Evolutionary conservation across 2,888 invertebrate genomes (phyloP), one percentile per base, ranked within the genome.

Genomic region (Dasypolia templi): DNA sequence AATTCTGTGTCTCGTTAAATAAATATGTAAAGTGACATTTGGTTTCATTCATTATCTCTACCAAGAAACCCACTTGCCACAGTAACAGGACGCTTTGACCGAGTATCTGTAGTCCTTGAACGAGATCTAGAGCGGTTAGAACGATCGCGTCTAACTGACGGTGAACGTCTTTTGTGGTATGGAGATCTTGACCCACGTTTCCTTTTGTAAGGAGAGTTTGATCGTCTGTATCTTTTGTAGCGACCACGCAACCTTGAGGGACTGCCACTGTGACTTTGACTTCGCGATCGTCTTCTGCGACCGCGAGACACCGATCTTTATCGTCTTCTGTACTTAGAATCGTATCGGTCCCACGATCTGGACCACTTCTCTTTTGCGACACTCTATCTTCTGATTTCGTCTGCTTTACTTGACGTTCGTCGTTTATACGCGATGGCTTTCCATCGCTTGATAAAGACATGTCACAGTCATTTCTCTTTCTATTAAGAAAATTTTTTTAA

Each of bases 141-240:
- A 64, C 88, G 92, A 85, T 92, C 92, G 63, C 92, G 87, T 76
- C 91, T 89, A 4, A 87, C 55, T 0, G 94, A 91, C 0, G 93
- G 86, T 3, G 95, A 94, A 12, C 93, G 86, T 69, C 92, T 89
- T 42, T 88, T 91, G 35, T 93, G 90, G 77, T 94, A 95, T 2
- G 95, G 91, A 0, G 96, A 96, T 26, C 94, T 87, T 0, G 95
- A 94, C 12, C 94, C 89, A 69, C 95, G 92, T 92, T 94, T 94
- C 87, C 95, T 94, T 77, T 94, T 93, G 75, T 96, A 96, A 5
- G 96, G 95, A 0, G 96, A 96, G 68, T 94, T 91, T 11, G 96
- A 96, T 44, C 95, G 89, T 62, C 94, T 93, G 66, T 95, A 93
- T n/a, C 94, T 88, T 63, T 93, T 89, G 83, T 92, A 95, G 14